Base-by-base conservation (phyloP, 2,113 vertebrate genomes). In the Leucopsar rothschildi region DNA sequence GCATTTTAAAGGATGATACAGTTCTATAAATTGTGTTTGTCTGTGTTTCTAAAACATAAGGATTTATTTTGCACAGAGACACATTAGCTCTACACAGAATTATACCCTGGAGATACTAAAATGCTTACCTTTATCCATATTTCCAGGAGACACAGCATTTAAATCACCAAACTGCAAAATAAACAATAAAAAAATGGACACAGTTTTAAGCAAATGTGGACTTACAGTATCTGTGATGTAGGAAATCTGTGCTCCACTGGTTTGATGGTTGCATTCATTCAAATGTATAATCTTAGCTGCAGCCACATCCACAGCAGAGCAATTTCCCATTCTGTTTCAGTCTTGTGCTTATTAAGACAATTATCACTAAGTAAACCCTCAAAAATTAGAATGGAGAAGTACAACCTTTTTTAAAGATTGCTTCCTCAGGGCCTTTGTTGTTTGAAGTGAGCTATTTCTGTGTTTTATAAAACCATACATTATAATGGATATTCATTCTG, bases 71-170 rank as follows among this genome's bases (percentile, higher is more conserved):
- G 47, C 24, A 92, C 35, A 64, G 11, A 80, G 23, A 57, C 25
- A 44, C 11, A 47, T 13, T 25, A 83, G 29, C 4, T 84, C 13
- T 79, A 56, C 18, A 53, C 2, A 76, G 56, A 84, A n/a, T 40
- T 42, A 64, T 52, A 78, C 8, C 9, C 12, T 49, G 18, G 10
- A 69, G 21, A 82, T 28, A 89, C 33, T 80, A 57, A 86, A 86
- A 24, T 63, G 77, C 95, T 97, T 98, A 98, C 98, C 98, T 98
- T 98, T 98, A 97, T 98, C 98, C 97, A 98, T 37, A n/a, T n/a
- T n/a, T n/a, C n/a, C n/a, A n/a, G n/a, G n/a, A 37, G 37, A 37
- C 37, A 37, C 37, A 37, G 37, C 37, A 37, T 37, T 37, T 37
- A 37, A 37, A 37, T 37, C 37, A 37, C 37, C 37, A 37, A 37